A percentile compares a stretch with the other conserved stretches of the same genome.
phyloP scores from a whole-genome alignment of 2,797 vertebrate genomes.

The Urosaurus nigricauda region DNA sequence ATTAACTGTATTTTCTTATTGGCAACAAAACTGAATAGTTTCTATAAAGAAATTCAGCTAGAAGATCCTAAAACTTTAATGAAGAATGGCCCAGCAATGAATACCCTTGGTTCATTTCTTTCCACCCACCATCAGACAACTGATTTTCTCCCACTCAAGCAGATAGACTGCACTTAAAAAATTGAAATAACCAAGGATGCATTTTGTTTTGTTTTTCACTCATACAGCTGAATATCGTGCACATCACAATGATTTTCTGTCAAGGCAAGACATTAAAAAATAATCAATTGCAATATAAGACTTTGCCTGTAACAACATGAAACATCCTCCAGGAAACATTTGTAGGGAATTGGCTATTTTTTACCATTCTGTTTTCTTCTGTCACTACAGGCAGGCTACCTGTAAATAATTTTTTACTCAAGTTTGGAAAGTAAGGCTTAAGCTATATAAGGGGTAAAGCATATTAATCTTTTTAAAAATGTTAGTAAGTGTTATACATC shows the following conservation, averaged over 20 bases:
- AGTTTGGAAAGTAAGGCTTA: constrained; percentile 32
- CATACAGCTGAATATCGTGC: constrained; percentile 22
- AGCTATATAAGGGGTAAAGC: constrained; percentile 48
- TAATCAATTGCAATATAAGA: constrained; percentile 2
- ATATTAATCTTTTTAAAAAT: constrained; percentile 59
- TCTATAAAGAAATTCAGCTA: background rate
- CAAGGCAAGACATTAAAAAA: constrained; percentile 39
- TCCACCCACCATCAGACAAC: background rate
- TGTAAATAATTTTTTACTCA: constrained; percentile 23
- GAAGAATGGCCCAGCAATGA: background rate
- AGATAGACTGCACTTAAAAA: background rate
- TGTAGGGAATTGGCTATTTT: constrained; percentile 47
- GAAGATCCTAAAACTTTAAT: background rate
- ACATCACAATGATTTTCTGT: constrained; percentile 16
- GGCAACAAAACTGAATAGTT: background rate
- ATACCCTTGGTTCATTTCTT: background rate
- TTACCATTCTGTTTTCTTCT: constrained; percentile 28
- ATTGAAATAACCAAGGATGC: background rate
- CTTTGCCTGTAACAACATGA: constrained; percentile 3
- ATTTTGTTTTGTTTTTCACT: constrained; percentile 14
- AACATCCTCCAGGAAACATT: constrained; percentile 28
- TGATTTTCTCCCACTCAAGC: background rate
- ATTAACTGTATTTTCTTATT: background rate
- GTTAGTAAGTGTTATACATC: constrained; percentile 39
- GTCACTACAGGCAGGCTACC: constrained; percentile 26